A percentile compares a stretch with the other conserved stretches of the same genome.
phyloP scores from a whole-genome alignment of 1,140 invertebrate species.

The Leptopilina boulardi region DNA sequence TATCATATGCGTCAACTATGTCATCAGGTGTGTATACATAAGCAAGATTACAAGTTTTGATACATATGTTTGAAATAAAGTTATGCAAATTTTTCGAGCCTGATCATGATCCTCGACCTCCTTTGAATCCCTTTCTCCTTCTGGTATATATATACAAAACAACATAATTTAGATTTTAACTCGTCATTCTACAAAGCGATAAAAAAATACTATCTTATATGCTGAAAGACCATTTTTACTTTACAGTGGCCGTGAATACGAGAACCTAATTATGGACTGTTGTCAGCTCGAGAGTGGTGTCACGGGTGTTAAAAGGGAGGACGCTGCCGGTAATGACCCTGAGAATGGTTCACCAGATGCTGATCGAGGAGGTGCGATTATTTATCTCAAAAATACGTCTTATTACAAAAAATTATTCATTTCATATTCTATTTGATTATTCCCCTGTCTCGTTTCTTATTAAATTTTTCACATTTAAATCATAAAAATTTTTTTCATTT shows the following conservation, averaged over 20 bases:
- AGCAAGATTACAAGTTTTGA: constrained; percentile 23
- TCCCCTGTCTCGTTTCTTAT: no score
- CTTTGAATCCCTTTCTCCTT: constrained; percentile 28
- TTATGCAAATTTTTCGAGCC: constrained; percentile 28
- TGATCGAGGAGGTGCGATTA: constrained; percentile 82
- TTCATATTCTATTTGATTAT: no score
- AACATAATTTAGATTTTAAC: constrained; percentile 37
- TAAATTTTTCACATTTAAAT: no score
- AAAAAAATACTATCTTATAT: constrained; percentile 22
- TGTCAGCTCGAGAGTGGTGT: constrained; percentile 91
- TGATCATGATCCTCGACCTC: constrained; percentile 28
- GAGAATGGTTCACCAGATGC: constrained; percentile 91
- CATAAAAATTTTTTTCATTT: no score
- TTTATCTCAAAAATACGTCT: neutral
- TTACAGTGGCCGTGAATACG: constrained; percentile 92
- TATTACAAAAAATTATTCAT: neutral
- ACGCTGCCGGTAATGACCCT: constrained; percentile 85
- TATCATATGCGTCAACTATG: constrained; percentile 97
- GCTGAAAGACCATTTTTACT: constrained; percentile 55
- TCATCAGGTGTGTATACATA: constrained; percentile 84
- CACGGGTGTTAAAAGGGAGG: constrained; percentile 86
- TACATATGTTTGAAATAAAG: constrained; percentile 27
- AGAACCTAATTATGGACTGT: constrained; percentile 93
- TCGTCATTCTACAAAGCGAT: constrained; percentile 11
- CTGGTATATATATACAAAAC: neutral